Evolutionary conservation across 1,140 invertebrate species (phyloP).

Genomic region (Idris sp.): DNA sequence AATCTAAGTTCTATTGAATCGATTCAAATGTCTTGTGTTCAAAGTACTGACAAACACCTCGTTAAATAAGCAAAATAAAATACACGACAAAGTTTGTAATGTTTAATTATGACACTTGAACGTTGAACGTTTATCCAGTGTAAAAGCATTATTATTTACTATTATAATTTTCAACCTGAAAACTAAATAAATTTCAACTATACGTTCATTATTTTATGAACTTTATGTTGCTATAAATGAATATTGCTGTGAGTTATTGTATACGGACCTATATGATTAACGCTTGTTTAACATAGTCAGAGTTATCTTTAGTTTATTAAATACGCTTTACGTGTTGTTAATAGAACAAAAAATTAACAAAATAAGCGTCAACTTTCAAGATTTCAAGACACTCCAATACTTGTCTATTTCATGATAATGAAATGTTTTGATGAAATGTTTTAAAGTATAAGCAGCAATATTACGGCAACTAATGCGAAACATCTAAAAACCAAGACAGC

Average conservation of each 20-base stretch:
- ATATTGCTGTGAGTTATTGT: conserved; percentile 43
- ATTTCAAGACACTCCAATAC: no score
- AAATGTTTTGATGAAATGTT: no score
- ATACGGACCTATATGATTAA: conserved; percentile 42
- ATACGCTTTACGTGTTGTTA: background rate
- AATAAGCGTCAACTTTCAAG: no score
- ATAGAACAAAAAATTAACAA: no score
- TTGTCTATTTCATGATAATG: no score
- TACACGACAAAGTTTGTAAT: conserved; percentile 31
- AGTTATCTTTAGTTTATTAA: conserved; percentile 40
- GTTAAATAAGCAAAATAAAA: no score
- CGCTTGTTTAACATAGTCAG: conserved; percentile 33
- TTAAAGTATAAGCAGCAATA: no score
- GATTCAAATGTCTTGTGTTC: no score
- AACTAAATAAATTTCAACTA: conserved; percentile 53
- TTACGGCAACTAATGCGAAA: conserved; percentile 11
- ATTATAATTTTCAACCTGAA: conserved; percentile 43
- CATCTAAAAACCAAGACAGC: conserved; percentile 18
- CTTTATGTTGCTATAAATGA: conserved; percentile 35
- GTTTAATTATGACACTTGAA: conserved; percentile 47
- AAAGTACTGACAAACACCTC: no score
- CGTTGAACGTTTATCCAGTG: conserved; percentile 19
- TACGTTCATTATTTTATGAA: conserved; percentile 51
- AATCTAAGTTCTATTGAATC: no score
- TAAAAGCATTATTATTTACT: conserved; percentile 28